Evolutionary conservation across 1,140 invertebrate genomes (phyloP).

Genomic region (Oncopeltus fasciatus): DNA sequence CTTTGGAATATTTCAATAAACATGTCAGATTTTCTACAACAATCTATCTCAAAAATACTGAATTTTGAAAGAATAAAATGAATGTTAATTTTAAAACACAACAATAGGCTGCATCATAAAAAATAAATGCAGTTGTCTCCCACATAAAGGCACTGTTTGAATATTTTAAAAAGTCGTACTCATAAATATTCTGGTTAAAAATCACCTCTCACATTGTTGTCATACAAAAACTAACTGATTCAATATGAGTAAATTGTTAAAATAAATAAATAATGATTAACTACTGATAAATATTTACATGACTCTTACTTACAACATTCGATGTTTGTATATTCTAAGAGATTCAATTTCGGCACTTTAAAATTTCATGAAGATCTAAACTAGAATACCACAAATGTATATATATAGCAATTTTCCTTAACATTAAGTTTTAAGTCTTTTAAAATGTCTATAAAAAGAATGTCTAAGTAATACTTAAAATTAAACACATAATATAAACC

Average conservation of each 20-base stretch:
- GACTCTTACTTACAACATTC: background rate
- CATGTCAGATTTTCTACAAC: background rate
- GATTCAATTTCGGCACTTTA: background rate
- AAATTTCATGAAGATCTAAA: background rate
- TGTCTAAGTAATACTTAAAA: background rate
- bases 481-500: too few species aligned
- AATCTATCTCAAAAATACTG: background rate
- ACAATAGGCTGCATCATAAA: slow-evolving; percentile 5
- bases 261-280: background rate
- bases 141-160: slow-evolving; percentile 9
- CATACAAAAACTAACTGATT: slow-evolving; percentile 3
- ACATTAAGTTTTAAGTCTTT: slow-evolving; percentile 1
- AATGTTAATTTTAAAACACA: background rate
- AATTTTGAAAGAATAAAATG: background rate
- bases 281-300: slow-evolving; percentile 5
- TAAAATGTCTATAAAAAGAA: background rate
- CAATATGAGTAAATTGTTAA: too few species aligned
- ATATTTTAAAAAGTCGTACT: slow-evolving; percentile 5
- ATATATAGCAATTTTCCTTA: background rate
- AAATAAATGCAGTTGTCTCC: slow-evolving; percentile 13
- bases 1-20: background rate
- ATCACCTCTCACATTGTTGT: background rate
- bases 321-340: slow-evolving; percentile 8
- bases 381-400: background rate
- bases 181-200: background rate